Conservation (phyloP, 2,113 vertebrate species). For the Neolamprologus caudopunctatus region DNA sequence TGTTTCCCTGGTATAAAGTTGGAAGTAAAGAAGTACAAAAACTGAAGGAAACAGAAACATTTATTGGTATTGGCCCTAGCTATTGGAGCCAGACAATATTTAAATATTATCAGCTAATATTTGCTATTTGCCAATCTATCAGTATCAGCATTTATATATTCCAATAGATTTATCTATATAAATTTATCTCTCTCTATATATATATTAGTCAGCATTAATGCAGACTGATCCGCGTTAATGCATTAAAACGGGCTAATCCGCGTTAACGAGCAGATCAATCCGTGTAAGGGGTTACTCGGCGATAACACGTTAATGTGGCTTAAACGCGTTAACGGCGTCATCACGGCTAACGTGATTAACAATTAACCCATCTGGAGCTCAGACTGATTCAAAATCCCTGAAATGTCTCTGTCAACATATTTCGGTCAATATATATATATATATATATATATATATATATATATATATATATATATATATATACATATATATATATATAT, state of each 20-base stretch:
- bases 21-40: neutral
- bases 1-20: neutral
- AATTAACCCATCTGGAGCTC: neutral
- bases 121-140: neutral
- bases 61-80: neutral
- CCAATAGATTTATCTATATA: neutral
- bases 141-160: rapidly evolving
- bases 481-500: rapidly evolving
- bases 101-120: neutral
- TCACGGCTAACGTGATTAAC: rapidly evolving
- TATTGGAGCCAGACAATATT: neutral
- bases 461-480: too few relatives aligned
- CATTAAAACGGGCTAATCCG: neutral
- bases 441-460: rapidly evolving
- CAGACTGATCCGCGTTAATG: neutral
- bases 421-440: neutral
- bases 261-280: neutral
- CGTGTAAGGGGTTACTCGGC: neutral
- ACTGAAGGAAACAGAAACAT: neutral
- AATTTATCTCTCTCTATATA: rapidly evolving
- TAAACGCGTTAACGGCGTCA: neutral
- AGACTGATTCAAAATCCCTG: neutral
- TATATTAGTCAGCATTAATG: neutral
- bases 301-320: neutral
- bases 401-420: neutral